Conservation (phyloP, 2,888 invertebrate species). For the Sphaerophoria taeniata region DNA sequence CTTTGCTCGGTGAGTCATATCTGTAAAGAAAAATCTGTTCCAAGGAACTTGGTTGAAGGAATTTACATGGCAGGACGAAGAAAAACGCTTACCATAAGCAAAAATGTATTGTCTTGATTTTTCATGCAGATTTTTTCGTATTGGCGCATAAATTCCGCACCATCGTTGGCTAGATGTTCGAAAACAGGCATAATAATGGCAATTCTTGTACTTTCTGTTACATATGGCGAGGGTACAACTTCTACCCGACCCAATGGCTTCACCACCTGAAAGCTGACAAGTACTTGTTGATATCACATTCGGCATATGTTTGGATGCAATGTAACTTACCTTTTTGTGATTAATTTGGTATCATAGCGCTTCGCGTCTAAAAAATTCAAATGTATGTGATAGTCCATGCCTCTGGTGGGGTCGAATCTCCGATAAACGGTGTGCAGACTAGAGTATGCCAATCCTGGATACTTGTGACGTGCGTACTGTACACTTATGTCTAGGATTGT, state of each 20-base stretch:
- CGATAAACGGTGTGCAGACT: conserved; percentile 88
- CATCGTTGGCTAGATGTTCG: conserved; percentile 84
- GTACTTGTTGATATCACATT: conserved; percentile 21
- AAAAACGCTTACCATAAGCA: conserved; percentile 86
- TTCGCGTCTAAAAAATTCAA: conserved; percentile 84
- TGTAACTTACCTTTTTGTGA: conserved; percentile 83
- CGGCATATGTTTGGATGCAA: background rate
- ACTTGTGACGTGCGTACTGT: conserved; percentile 84
- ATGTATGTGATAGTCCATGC: conserved; percentile 93
- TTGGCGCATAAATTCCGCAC: conserved; percentile 87
- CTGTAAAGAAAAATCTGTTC: conserved; percentile 87
- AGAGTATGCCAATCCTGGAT: conserved; percentile 84
- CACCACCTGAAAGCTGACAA: conserved; percentile 88
- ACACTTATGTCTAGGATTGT: conserved; percentile 84
- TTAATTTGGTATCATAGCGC: conserved; percentile 80
- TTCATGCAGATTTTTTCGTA: conserved; percentile 90
- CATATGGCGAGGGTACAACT: conserved; percentile 96
- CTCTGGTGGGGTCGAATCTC: conserved; percentile 91
- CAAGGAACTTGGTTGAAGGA: background rate
- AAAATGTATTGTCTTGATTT: conserved; percentile 90
- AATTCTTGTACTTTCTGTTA: conserved; percentile 95
- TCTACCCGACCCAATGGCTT: conserved; percentile 94
- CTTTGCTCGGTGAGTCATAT: conserved; percentile 86
- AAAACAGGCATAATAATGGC: conserved; percentile 89
- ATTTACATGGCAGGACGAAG: too few relatives aligned